Conservation (phyloP, 2,113 vertebrate genomes). For the Thalassoma bifasciatum region DNA sequence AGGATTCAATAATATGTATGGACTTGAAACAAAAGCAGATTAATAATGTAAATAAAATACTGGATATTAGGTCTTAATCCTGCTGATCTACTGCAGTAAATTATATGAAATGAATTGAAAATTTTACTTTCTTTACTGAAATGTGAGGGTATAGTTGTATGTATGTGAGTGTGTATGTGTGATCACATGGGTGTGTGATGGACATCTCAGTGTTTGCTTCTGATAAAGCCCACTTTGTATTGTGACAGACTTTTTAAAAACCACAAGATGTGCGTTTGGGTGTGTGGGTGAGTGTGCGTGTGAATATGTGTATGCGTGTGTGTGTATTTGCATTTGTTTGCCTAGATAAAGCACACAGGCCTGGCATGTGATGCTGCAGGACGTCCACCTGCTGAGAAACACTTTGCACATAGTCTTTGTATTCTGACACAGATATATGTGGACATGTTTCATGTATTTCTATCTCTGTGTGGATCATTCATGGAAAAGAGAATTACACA, state of each 20-base stretch:
- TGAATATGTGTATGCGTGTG: slow-evolving; percentile 57
- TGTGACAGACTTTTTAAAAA: slow-evolving; percentile 73
- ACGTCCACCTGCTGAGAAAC: slow-evolving; percentile 78
- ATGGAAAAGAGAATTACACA: slow-evolving; percentile 79
- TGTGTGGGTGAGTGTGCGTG: slow-evolving; percentile 60
- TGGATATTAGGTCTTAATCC: slow-evolving; percentile 63
- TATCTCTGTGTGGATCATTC: slow-evolving; percentile 78
- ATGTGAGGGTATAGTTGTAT: slow-evolving; percentile 51
- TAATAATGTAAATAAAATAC: slow-evolving; percentile 78
- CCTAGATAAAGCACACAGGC: slow-evolving; percentile 82
- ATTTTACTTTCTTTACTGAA: slow-evolving; percentile 70
- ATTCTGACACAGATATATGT: slow-evolving; percentile 74
- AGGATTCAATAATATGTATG: slow-evolving; percentile 68
- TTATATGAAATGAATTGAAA: slow-evolving; percentile 55
- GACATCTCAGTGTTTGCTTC: slow-evolving; percentile 68
- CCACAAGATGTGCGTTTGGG: slow-evolving; percentile 44
- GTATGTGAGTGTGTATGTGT: slow-evolving; percentile 24
- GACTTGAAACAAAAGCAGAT: slow-evolving; percentile 62
- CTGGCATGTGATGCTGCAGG: slow-evolving; percentile 81
- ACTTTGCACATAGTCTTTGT: slow-evolving; percentile 82
- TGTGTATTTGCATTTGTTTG: slow-evolving; percentile 75
- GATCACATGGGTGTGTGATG: slow-evolving; percentile 21
- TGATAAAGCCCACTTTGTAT: slow-evolving; percentile 68
- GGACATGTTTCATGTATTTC: slow-evolving; percentile 79
- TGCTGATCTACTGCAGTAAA: slow-evolving; percentile 69